phyloP scores from a whole-genome alignment of 2,113 vertebrate species.

The Pongo pygmaeus region DNA sequence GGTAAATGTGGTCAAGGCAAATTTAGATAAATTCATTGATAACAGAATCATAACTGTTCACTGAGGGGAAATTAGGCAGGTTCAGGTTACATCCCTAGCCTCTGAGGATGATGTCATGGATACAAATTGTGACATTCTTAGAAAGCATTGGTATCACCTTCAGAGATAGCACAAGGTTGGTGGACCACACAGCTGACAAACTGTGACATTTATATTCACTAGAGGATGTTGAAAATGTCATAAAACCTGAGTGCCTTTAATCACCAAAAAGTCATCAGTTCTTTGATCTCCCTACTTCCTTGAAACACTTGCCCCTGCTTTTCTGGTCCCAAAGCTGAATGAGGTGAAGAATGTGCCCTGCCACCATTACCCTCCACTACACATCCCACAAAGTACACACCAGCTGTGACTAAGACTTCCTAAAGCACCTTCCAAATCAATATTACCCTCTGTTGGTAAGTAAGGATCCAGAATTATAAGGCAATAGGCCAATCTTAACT shows the following conservation, averaged over 20 bases:
- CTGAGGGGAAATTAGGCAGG: conserved; percentile 41
- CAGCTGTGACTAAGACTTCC: not conserved
- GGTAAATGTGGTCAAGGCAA: conserved; percentile 51
- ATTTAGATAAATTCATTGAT: conserved; percentile 60
- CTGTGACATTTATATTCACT: conserved; percentile 32
- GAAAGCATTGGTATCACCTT: not conserved
- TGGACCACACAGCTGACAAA: conserved; percentile 25
- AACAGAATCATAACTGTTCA: conserved; percentile 54
- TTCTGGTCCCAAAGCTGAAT: not conserved
- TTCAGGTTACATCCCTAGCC: conserved; percentile 48
- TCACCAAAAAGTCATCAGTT: not conserved
- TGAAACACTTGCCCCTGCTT: not conserved
- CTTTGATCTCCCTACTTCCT: conserved; percentile 43
- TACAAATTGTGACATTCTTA: conserved; percentile 36
- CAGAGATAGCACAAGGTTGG: not conserved
- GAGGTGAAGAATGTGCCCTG: not conserved
- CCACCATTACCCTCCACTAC: not conserved
- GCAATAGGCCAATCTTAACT: not conserved
- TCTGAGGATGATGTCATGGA: conserved; percentile 45
- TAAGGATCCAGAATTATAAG: not conserved
- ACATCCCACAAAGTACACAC: not conserved
- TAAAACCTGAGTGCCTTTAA: conserved; percentile 42
- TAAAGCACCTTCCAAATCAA: not conserved
- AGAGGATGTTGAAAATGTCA: conserved; percentile 51
- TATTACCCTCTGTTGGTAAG: conserved; percentile 9